These are phyloP conservation scores for Leucophenga varia DNA, from an alignment of 1,140 invertebrate species.

Conservation along the genomic window DNA sequence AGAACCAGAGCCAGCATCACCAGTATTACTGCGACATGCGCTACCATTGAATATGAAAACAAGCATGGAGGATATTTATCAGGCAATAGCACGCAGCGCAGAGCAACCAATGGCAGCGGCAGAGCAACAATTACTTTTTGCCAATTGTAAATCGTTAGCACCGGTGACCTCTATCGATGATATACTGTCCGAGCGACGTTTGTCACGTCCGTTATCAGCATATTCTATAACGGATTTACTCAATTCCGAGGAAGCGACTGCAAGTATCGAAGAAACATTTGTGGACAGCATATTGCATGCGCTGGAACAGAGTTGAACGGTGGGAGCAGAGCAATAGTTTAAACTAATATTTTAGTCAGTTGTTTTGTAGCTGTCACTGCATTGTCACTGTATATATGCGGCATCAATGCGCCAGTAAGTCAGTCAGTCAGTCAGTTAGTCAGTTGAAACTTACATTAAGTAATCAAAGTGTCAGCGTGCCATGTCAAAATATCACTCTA, in stretches of 20 bases:
- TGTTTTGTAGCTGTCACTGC: too few species aligned
- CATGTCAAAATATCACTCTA: too few species aligned
- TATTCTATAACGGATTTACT: slow-evolving; percentile 53
- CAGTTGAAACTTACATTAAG: not conserved
- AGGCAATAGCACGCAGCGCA: slow-evolving; percentile 42
- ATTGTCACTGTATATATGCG: too few species aligned
- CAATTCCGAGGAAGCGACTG: slow-evolving; percentile 35
- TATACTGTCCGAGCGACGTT: slow-evolving; percentile 42
- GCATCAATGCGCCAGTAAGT: not conserved
- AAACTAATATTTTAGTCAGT: not conserved
- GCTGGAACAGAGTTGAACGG: slow-evolving; percentile 24
- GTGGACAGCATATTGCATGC: slow-evolving; percentile 28
- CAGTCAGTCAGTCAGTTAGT: slow-evolving; percentile 8
- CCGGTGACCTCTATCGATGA: slow-evolving; percentile 52
- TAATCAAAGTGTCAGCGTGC: not conserved
- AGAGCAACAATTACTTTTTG: slow-evolving; percentile 4
- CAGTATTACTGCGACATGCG: slow-evolving; percentile 28
- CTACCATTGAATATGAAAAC: slow-evolving; percentile 35
- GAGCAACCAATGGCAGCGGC: slow-evolving; percentile 24
- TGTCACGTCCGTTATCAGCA: slow-evolving; percentile 42
- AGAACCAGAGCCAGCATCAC: slow-evolving; percentile 21
- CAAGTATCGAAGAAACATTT: slow-evolving; percentile 29
- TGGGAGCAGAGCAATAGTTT: not conserved
- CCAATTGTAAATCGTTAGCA: slow-evolving; percentile 23
- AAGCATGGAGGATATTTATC: slow-evolving; percentile 52